Percentiles rank a stretch among this genome's conserved stretches.
phyloP scores from a whole-genome alignment of 2,888 invertebrate genomes.

The Acanthococcus lagerstroemiae region DNA sequence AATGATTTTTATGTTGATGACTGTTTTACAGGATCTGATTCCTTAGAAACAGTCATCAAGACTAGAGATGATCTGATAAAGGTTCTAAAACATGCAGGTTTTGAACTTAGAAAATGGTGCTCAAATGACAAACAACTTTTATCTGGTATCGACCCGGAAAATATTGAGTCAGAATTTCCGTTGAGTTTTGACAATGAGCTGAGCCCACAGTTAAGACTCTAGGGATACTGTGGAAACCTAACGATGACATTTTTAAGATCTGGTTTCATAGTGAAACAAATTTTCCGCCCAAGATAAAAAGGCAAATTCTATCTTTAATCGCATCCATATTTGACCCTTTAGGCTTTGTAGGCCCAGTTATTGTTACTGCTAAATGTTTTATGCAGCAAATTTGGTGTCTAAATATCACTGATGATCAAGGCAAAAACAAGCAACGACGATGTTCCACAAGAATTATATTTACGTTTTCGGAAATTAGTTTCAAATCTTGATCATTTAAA shows the following conservation, averaged over 20 bases:
- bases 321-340: neutral
- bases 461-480: too few species aligned
- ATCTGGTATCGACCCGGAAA: accelerated
- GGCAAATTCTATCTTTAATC: neutral
- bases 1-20: neutral
- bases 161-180: neutral
- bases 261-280: neutral
- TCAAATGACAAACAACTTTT: neutral
- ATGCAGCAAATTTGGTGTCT: neutral
- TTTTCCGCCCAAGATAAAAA: neutral
- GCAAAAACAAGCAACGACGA: neutral
- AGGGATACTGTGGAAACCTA: neutral
- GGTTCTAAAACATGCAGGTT: neutral
- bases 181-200: neutral
- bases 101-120: neutral
- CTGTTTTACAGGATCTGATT: neutral
- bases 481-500: too few species aligned
- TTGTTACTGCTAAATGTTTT: neutral
- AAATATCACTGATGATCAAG: too few species aligned
- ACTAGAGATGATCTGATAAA: neutral
- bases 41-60: neutral
- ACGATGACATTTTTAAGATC: neutral
- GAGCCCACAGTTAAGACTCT: neutral
- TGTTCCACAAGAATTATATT: neutral
- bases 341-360: neutral